A percentile compares a stretch with the other conserved stretches of the same genome.
These are phyloP conservation scores for Zoanthus gigantus DNA, from an alignment of 92 coral and sea anemone genomes.

Conservation along the genomic window DNA sequence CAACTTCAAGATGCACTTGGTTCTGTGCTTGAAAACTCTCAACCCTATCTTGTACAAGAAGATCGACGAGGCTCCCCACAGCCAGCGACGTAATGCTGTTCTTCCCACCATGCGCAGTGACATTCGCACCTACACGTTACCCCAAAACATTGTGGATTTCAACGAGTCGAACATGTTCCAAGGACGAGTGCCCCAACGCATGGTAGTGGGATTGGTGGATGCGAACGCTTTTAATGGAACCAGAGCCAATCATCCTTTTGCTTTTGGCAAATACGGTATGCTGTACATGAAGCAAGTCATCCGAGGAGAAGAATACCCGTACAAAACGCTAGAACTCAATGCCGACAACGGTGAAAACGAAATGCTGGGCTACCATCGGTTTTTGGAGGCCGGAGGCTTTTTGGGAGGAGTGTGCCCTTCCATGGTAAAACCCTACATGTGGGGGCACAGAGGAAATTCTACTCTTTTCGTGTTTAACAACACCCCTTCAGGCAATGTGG, in stretches of 20 bases:
- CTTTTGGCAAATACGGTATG: not conserved
- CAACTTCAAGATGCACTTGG: not conserved
- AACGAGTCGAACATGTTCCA: no score
- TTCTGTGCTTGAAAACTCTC: not conserved
- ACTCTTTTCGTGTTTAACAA: conserved; percentile 48
- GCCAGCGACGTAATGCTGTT: not conserved
- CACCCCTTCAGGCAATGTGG: conserved; percentile 27
- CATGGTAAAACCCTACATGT: conserved; percentile 2
- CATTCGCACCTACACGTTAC: no score
- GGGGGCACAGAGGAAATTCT: conserved; percentile 35
- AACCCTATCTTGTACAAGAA: not conserved
- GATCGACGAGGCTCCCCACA: not conserved
- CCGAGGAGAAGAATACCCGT: not conserved
- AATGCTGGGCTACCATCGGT: not conserved
- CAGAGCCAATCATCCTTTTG: not conserved
- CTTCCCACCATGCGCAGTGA: not conserved
- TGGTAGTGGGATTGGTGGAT: conserved; percentile 8
- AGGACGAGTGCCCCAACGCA: not conserved
- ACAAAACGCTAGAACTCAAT: conserved; percentile 18
- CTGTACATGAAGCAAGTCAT: no score
- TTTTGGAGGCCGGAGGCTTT: not conserved
- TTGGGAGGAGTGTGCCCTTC: not conserved
- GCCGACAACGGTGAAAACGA: conserved; percentile 22
- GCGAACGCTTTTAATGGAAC: conserved; percentile 3
- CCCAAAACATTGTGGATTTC: no score